Base-by-base conservation (phyloP, 2,113 vertebrate genomes). In the Peromyscus maniculatus region DNA sequence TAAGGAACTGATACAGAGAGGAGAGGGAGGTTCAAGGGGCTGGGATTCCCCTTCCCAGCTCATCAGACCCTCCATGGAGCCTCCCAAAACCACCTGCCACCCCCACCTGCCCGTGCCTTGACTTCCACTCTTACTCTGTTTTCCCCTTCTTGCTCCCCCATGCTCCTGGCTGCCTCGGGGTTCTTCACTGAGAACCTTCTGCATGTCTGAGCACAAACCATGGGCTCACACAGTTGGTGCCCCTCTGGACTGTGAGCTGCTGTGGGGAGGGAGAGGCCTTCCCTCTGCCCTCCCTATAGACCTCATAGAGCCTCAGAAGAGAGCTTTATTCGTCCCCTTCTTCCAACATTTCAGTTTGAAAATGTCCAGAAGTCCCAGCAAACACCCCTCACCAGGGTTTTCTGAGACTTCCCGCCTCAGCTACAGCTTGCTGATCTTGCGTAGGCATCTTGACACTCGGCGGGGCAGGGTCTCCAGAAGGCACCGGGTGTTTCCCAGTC, bases 121-220 rank as follows among this genome's bases (percentile, higher is more conserved):
- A 33, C 55, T 66, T 59, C 67, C 36, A 22, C 57, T 1, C 3
- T 55, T n/a, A 24, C 92, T 43, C 39, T 15, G 3, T 19, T 43
- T 33, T 28, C 39, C 62, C 72, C 21, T 19, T 46, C 59, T 55
- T 15, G 67, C 39, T 78, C 28, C 75, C 24, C 1, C 62, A 55
- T 22, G 22, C 69, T 55, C 39, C 75, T 36, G 79, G 31, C 89
- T 8, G 36, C 89, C 93, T 39, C 59, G 0, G 67, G 15, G 16
- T 36, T 91, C 74, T 71, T 77, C 11, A 2, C 67, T 0, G 5
- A 79, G 69, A 49, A 67, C 69, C 66, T 24, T n/a, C 16, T 1
- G 0, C 17, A 2, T 0, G 21, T 11, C 19, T 39, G 57, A 91
- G 75, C 10, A 0, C 64, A 28, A 28, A 3, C 0, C 0, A 33